Evolutionary conservation across 2,888 invertebrate species (phyloP).

Genomic region (Clusia tigrina): DNA sequence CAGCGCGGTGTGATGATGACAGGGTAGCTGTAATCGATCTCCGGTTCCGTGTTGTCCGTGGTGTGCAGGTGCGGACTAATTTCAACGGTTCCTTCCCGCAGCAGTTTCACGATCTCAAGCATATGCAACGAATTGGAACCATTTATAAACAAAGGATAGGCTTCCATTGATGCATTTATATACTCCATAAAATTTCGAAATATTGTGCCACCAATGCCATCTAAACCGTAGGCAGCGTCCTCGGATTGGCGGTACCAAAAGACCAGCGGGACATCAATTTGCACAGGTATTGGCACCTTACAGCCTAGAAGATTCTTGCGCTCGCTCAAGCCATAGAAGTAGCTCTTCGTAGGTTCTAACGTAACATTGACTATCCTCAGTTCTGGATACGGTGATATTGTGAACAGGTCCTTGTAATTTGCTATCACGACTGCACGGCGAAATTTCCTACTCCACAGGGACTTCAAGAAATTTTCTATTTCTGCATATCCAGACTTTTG

Average conservation of each 20-base stretch:
- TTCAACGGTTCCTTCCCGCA: constrained; percentile 31
- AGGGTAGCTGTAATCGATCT: constrained; percentile 46
- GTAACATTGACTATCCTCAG: constrained; percentile 27
- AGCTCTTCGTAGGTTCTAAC: background rate
- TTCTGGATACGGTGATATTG: constrained; percentile 47
- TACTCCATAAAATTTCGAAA: constrained; percentile 39
- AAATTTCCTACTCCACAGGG: constrained; percentile 40
- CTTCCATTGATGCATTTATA: constrained; percentile 38
- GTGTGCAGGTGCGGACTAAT: constrained; percentile 45
- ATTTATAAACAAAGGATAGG: constrained; percentile 38
- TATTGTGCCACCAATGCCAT: constrained; percentile 41
- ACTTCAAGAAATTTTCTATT: constrained; percentile 36
- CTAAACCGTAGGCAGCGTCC: constrained; percentile 22
- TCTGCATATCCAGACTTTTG: background rate
- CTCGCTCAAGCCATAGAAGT: constrained; percentile 33
- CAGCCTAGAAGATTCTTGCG: constrained; percentile 40
- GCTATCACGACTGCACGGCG: constrained; percentile 41
- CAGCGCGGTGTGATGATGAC: constrained; percentile 37
- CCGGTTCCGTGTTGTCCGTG: constrained; percentile 27
- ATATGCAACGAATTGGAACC: constrained; percentile 40
- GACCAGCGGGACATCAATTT: constrained; percentile 42
- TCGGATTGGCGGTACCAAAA: constrained; percentile 36
- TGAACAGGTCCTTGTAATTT: constrained; percentile 32
- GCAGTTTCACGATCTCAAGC: constrained; percentile 27
- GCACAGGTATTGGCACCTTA: constrained; percentile 42